Base-by-base conservation (phyloP, 2,113 vertebrate genomes). In the Hippolais icterina region DNA sequence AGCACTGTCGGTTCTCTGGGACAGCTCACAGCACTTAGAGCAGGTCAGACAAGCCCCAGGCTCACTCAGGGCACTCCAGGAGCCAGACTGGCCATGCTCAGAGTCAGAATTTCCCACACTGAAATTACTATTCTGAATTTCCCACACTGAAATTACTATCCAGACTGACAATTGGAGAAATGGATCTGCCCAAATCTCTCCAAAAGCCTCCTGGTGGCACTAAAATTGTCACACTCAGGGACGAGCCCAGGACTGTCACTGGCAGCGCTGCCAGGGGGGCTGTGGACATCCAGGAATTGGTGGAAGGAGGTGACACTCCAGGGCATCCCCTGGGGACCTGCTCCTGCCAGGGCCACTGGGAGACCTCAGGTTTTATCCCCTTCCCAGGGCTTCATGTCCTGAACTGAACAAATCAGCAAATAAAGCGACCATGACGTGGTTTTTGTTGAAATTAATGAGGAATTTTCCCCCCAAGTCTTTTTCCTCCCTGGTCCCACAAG, bases 361-460 rank as follows among this genome's bases (percentile, higher is more conserved):
- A 41, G 6, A 20, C 11, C 50, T 49, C 31, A 0, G 54, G 4
- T 16, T 65, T 87, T 37, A 5, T 15, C 13, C 16, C 49, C 35
- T 79, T 61, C 53, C 2, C 15, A 6, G 11, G 35, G 35, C 31
- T 63, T 5, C n/a, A 5, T 10, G 10, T 7, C 35, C 35, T 29
- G 28, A 74, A 2, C 29, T 5, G 56, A 65, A 23, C 42, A 50
- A 31, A 71, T 17, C 47, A 33, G 53, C 65, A 63, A 33, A 22
- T 2, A 21, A 21, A 74, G 5, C 1, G 0, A 25, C 3, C 9
- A 1, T 2, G 17, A 9, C 0, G 6, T 14, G 23, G 2, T 0
- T 87, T 66, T 22, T 27, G 79, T 20, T 47, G 35, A 49, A 53
- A 33, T 74, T 77, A 65, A 33, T 20, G 49, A 28, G 15, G 15